Conservation (phyloP, 2,888 invertebrate genomes). For the Mayetiola destructor region DNA sequence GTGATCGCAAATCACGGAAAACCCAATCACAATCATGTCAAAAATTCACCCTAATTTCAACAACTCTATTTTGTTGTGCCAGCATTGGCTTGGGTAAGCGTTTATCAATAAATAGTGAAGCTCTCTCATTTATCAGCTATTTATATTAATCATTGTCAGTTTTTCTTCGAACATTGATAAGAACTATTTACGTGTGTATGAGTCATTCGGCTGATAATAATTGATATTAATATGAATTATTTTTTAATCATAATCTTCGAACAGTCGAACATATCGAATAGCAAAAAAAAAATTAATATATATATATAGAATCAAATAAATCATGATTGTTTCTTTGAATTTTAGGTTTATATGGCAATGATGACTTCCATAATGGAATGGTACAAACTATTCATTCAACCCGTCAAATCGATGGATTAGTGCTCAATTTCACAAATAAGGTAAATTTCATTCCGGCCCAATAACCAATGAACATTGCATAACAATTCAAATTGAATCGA, state of each 20-base stretch:
- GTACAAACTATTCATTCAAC: conserved; percentile 67
- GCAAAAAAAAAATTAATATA: too few relatives aligned
- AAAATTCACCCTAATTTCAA: conserved; percentile 34
- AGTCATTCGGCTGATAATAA: too few relatives aligned
- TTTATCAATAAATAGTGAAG: too few relatives aligned
- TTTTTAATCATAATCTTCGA: too few relatives aligned
- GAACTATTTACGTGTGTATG: too few relatives aligned
- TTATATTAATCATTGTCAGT: too few relatives aligned
- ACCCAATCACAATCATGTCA: conserved; percentile 34
- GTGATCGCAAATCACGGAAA: conserved; percentile 78
- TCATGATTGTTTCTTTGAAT: not conserved
- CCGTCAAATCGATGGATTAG: conserved; percentile 63
- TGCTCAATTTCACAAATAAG: conserved; percentile 68
- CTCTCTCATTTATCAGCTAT: too few relatives aligned
- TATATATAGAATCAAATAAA: conserved; percentile 1
- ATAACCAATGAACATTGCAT: conserved; percentile 9
- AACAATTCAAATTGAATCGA: conserved; percentile 7
- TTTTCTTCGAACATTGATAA: too few relatives aligned
- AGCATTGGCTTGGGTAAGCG: conserved; percentile 62
- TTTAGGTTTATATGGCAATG: conserved; percentile 73
- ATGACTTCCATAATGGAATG: conserved; percentile 84
- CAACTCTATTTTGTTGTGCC: conserved; percentile 73
- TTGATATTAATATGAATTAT: too few relatives aligned
- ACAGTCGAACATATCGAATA: too few relatives aligned
- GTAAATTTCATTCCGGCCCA: conserved; percentile 40